Evolutionary conservation across 1,140 invertebrate genomes (phyloP).

Genomic region (Bradysia coprophila): DNA sequence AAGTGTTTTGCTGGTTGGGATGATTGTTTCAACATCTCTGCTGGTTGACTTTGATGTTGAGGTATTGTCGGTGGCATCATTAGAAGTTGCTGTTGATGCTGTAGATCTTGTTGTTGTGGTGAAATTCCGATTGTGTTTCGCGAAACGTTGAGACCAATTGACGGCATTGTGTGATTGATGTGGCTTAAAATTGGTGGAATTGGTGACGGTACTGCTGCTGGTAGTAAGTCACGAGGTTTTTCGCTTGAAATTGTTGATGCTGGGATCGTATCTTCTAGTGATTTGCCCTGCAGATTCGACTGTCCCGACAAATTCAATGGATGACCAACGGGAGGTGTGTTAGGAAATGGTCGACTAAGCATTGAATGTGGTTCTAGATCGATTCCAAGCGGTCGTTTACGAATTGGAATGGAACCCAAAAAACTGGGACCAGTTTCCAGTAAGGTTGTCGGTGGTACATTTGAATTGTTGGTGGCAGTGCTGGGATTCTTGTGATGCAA

Average conservation of each 20-base stretch:
- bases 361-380: slow-evolving; percentile 25
- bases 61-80: slow-evolving; percentile 1
- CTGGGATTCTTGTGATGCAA: slow-evolving; percentile 34
- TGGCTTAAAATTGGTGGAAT: no score
- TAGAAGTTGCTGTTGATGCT: not conserved
- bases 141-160: not conserved
- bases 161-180: no score
- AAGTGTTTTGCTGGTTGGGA: slow-evolving; percentile 27
- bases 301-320: not conserved
- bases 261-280: not conserved
- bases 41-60: not conserved
- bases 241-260: not conserved
- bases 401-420: slow-evolving; percentile 33
- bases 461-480: slow-evolving; percentile 21
- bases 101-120: slow-evolving; percentile 10
- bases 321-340: not conserved
- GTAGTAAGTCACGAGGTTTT: not conserved
- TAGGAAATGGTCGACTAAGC: slow-evolving; percentile 11
- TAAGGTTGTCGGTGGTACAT: slow-evolving; percentile 18
- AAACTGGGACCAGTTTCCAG: slow-evolving; percentile 30
- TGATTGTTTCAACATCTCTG: not conserved
- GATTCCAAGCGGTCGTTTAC: slow-evolving; percentile 29
- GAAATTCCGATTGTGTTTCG: slow-evolving; percentile 6
- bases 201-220: not conserved
- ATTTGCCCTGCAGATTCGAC: not conserved